These are phyloP conservation scores for Tupaia tana DNA, from an alignment of 2,113 vertebrate species.

Conservation along the genomic window DNA sequence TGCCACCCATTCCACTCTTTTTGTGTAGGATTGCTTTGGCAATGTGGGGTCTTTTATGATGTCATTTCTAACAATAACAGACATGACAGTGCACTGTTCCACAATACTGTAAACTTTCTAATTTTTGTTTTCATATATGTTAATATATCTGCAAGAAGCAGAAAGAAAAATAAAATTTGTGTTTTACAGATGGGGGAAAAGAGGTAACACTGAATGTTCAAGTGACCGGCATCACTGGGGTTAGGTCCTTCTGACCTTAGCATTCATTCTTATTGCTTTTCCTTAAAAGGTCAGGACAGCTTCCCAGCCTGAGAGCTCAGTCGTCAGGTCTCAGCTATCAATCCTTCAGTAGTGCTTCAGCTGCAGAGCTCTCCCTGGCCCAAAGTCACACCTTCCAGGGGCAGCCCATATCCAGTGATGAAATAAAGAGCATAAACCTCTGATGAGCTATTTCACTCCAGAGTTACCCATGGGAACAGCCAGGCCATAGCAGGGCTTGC, in stretches of 20 bases:
- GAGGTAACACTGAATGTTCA: background rate
- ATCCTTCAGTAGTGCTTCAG: background rate
- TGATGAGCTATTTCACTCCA: background rate
- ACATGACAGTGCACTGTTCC: too few relatives aligned
- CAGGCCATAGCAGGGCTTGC: rapidly evolving
- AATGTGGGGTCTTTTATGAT: too few relatives aligned
- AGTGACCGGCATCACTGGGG: background rate
- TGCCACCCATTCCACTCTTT: too few relatives aligned
- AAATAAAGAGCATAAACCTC: background rate
- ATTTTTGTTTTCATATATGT: background rate
- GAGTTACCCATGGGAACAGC: background rate
- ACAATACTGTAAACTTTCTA: background rate
- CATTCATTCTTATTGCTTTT: background rate
- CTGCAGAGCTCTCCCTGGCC: background rate
- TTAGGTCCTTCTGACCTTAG: too few relatives aligned
- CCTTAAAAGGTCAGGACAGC: background rate
- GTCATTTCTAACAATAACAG: background rate
- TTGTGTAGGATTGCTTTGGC: too few relatives aligned
- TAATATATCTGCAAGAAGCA: background rate
- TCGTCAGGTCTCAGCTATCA: background rate
- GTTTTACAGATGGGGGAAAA: background rate
- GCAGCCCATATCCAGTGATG: too few relatives aligned
- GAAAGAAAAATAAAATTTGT: background rate
- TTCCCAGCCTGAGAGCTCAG: background rate
- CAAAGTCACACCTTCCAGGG: background rate